Evolutionary conservation across 1,140 invertebrate species (phyloP).

Genomic region (Listronotus oregonensis): DNA sequence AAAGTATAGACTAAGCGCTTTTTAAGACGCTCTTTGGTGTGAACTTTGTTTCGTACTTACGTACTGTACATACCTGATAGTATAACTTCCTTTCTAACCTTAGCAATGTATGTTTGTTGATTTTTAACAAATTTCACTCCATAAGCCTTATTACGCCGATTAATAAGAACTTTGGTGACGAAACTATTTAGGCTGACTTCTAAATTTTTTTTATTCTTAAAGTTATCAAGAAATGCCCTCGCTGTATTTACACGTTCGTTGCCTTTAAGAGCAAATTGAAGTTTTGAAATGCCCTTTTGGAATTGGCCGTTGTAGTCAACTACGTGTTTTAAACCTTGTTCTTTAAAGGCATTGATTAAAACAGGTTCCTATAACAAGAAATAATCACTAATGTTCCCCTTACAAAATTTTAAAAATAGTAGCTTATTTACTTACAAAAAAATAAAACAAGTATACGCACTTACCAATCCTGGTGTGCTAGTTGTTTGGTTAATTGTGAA

Average conservation of each 20-base stretch:
- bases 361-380: constrained; percentile 35
- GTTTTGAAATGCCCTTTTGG: constrained; percentile 43
- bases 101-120: constrained; percentile 55
- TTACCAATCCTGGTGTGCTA: too few relatives aligned
- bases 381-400: too few relatives aligned
- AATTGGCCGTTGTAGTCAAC: constrained; percentile 38
- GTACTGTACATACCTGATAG: constrained; percentile 56
- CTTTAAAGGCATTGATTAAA: constrained; percentile 47
- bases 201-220: constrained; percentile 30
- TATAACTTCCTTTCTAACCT: constrained; percentile 71
- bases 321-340: constrained; percentile 12
- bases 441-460: too few relatives aligned
- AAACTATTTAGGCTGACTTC: constrained; percentile 62
- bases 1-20: too few relatives aligned
- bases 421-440: too few relatives aligned
- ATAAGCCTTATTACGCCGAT: constrained; percentile 66
- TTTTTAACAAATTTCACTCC: constrained; percentile 71
- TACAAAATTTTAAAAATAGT: too few relatives aligned
- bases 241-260: constrained; percentile 45
- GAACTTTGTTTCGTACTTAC: too few relatives aligned
- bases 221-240: constrained; percentile 24
- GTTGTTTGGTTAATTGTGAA: too few relatives aligned
- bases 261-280: constrained; percentile 23
- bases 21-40: too few relatives aligned
- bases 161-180: constrained; percentile 69